Conservation (phyloP, 2,888 invertebrate species). For the Eucera pruinosa region DNA sequence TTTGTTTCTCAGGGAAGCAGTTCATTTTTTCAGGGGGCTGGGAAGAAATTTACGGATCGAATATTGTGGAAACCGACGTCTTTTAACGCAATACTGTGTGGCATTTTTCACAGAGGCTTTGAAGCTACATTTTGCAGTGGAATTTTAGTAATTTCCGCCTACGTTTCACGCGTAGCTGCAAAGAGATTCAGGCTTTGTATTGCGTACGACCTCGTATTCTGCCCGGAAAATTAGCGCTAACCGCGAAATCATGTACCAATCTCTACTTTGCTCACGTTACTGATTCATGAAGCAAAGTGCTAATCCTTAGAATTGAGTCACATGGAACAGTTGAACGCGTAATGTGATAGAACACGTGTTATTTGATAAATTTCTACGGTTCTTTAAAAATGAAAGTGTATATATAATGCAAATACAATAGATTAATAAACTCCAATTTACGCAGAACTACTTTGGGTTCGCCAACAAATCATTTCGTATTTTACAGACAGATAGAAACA, state of each 20-base stretch:
- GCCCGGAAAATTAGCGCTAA: slow-evolving; percentile 53
- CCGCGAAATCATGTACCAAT: slow-evolving; percentile 50
- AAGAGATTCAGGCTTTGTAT: slow-evolving; percentile 41
- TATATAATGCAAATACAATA: no score
- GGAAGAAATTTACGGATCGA: neutral
- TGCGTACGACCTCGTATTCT: slow-evolving; percentile 51
- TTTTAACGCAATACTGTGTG: neutral
- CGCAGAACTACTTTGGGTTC: no score
- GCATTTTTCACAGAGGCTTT: neutral
- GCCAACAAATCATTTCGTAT: no score
- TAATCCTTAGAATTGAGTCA: neutral
- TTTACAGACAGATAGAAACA: no score
- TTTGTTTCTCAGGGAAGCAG: neutral
- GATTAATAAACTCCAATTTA: no score
- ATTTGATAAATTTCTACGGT: no score
- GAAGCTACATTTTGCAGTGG: neutral
- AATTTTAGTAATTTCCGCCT: slow-evolving; percentile 31
- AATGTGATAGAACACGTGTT: no score
- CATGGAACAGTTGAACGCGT: neutral
- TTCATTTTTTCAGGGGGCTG: neutral
- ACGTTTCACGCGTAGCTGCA: slow-evolving; percentile 56
- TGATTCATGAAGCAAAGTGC: neutral
- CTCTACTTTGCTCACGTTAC: neutral
- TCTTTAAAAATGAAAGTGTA: no score
- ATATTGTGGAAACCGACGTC: slow-evolving; percentile 2